Evolutionary conservation across 2,888 invertebrate genomes (phyloP).

Genomic region (Cyrtodaria siliqua): DNA sequence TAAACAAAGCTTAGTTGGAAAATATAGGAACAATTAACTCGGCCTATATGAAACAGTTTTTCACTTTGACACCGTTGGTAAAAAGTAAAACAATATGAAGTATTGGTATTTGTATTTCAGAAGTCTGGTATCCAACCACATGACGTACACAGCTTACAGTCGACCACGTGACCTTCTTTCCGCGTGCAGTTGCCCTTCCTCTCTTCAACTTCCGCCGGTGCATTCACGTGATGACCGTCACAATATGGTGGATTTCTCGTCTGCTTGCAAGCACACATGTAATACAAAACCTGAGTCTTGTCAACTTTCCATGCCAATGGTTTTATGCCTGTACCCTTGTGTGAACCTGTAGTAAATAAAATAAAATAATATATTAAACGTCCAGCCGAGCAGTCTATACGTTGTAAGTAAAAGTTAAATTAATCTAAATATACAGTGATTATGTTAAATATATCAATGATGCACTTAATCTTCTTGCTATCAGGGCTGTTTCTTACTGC

Average conservation of each 20-base stretch:
- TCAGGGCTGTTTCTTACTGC: too few relatives aligned
- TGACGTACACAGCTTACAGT: constrained; percentile 76
- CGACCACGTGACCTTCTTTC: constrained; percentile 49
- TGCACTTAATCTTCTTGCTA: too few relatives aligned
- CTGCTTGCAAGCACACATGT: constrained; percentile 81
- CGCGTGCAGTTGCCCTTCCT: constrained; percentile 67
- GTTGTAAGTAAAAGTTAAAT: too few relatives aligned
- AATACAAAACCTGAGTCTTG: constrained; percentile 68
- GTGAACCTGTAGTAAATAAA: constrained; percentile 75
- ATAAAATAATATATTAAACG: too few relatives aligned
- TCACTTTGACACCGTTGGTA: too few relatives aligned
- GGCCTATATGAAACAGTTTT: too few relatives aligned
- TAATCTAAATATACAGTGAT: too few relatives aligned
- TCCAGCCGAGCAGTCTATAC: too few relatives aligned
- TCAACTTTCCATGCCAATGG: constrained; percentile 80
- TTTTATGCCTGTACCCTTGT: constrained; percentile 78
- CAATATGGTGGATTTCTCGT: constrained; percentile 80
- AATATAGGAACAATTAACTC: too few relatives aligned
- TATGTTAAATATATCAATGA: too few relatives aligned
- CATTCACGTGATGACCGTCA: constrained; percentile 79
- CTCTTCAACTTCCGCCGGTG: constrained; percentile 73
- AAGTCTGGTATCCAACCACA: constrained; percentile 83
- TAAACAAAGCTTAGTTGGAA: too few relatives aligned
- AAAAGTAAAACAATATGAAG: too few relatives aligned
- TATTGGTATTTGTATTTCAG: constrained; percentile 57